These are phyloP conservation scores for Synanthedon vespiformis DNA, from an alignment of 2,888 invertebrate species.

Conservation along the genomic window DNA sequence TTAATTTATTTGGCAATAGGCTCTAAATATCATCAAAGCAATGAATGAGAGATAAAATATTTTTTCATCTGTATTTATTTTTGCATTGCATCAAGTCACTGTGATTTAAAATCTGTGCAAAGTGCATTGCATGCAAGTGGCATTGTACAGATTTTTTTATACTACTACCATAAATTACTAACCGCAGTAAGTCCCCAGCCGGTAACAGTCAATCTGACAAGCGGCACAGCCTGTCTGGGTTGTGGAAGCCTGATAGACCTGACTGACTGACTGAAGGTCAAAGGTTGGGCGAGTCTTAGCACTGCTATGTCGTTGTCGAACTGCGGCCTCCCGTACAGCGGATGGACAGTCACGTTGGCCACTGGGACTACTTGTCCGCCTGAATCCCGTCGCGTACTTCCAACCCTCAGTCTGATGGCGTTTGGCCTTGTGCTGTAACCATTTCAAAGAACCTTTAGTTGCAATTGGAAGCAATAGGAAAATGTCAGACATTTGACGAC, in stretches of 20 bases:
- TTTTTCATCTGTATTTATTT: no score
- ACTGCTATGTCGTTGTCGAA: constrained; percentile 62
- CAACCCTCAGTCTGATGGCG: constrained; percentile 47
- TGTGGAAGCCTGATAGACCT: constrained; percentile 43
- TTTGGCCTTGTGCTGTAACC: constrained; percentile 28
- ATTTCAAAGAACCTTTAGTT: constrained; percentile 1
- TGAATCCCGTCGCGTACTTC: constrained; percentile 55
- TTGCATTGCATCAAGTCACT: no score
- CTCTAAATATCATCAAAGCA: no score
- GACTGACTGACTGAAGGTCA: constrained; percentile 36
- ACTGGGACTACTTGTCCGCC: constrained; percentile 55
- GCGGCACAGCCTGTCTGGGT: constrained; percentile 39
- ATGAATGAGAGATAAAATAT: no score
- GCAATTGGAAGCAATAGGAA: no score
- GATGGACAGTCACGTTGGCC: constrained; percentile 44
- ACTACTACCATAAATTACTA: no score
- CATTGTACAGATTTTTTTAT: no score
- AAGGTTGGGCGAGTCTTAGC: constrained; percentile 36
- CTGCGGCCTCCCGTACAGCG: constrained; percentile 45
- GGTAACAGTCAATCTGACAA: constrained; percentile 53
- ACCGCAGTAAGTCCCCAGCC: constrained; percentile 65
- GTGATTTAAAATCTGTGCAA: no score
- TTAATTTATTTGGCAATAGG: no score
- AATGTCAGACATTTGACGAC: no score
- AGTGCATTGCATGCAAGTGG: no score